A percentile compares a stretch with the other conserved stretches of the same genome.
These are phyloP conservation scores for Holacanthella duospinosa DNA, from an alignment of 2,888 invertebrate species.

Conservation along the genomic window DNA sequence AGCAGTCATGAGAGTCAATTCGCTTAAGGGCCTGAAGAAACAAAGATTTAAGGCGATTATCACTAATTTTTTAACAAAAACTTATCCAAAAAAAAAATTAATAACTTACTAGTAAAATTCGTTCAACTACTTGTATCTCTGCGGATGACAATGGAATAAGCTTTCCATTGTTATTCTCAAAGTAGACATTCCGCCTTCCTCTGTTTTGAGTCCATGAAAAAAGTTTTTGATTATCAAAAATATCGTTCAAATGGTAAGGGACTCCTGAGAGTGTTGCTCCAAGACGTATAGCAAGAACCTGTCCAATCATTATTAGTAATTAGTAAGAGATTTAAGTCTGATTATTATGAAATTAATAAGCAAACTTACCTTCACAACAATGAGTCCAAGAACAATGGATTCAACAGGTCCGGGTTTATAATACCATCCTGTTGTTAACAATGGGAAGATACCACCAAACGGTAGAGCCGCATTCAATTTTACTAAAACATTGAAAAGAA, in stretches of 20 bases:
- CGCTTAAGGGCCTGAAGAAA: slow-evolving; percentile 23
- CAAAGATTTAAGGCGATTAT: no score
- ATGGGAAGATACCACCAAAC: slow-evolving; percentile 19
- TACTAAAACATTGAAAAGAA: not conserved
- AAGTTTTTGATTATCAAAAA: slow-evolving; percentile 16
- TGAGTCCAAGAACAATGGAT: slow-evolving; percentile 23
- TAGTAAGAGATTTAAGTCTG: no score
- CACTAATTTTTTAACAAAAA: not conserved
- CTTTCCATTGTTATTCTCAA: no score
- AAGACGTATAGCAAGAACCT: slow-evolving; percentile 26
- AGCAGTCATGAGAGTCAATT: slow-evolving; percentile 32
- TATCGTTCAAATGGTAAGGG: slow-evolving; percentile 31
- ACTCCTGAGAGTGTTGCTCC: slow-evolving; percentile 22
- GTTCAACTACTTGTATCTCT: not conserved
- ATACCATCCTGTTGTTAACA: slow-evolving; percentile 28
- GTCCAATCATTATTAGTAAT: no score
- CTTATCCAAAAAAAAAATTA: not conserved
- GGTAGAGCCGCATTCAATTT: slow-evolving; percentile 14
- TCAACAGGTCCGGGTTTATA: slow-evolving; percentile 27
- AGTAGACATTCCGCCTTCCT: slow-evolving; percentile 1
- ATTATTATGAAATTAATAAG: no score
- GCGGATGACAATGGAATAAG: not conserved
- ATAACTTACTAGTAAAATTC: slow-evolving; percentile 6
- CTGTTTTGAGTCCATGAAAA: not conserved
- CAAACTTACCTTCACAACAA: slow-evolving; percentile 25